Base-by-base conservation (phyloP, 2,113 vertebrate species). In the Colaptes auratus region DNA sequence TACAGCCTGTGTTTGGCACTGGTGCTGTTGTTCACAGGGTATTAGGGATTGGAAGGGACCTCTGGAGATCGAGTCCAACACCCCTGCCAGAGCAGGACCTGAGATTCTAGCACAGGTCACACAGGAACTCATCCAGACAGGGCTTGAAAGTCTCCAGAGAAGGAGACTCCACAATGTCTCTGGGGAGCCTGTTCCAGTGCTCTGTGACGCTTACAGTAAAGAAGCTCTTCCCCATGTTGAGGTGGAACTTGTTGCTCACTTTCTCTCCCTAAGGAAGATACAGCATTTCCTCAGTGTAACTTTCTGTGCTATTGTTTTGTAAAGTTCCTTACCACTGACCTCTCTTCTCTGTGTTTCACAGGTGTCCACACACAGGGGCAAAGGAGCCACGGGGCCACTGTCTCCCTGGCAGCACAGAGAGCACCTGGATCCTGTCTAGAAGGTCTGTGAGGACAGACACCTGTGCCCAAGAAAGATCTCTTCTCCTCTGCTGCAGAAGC, bases 271-370 rank as follows among this genome's bases (percentile, higher is more conserved):
- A 30, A 25, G 39, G 48, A 36, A 70, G 9, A 5, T n/a, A 11
- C 1, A 7, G 36, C 1, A 3, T 39, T 81, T 67, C 36, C 53
- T 69, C 61, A n/a, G 10, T 21, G 44, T 17, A 31, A 31, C 36
- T n/a, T 36, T 44, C 39, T 71, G 17, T 8, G 13, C 39, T 73
- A 65, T 20, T 9, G 15, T 44, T 42, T 19, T 59, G 25, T 9
- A 8, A 3, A 11, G 17, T 28, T 74, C 84, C 9, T 84, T 36
- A 20, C 12, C 23, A 9, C 0, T 64, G 70, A 31, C 15, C 15
- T n/a, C 24, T 35, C 12, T 9, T 30, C n/a, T 73, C 35, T 58
- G 1, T 3, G 0, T 11, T 77, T 60, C 6, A n/a, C 58, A 55
- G 56, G 50, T 70, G 39, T n/a, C 35, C 39, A 56, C 75, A 44